These are phyloP conservation scores for Melanaphis sacchari DNA, from an alignment of 1,140 invertebrate species.

Conservation along the genomic window DNA sequence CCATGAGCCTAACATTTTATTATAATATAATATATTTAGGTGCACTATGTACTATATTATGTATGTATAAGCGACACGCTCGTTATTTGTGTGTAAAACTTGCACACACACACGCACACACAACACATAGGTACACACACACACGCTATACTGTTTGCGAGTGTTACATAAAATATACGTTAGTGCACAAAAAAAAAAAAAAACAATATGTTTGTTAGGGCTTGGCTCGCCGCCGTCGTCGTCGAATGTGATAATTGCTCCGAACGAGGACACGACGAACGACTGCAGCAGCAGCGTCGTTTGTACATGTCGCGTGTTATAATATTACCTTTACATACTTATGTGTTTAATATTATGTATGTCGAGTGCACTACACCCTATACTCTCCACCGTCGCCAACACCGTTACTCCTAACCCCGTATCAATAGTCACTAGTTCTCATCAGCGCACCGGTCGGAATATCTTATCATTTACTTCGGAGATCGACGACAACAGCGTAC, in stretches of 20 bases:
- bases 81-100: conserved; percentile 5
- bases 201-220: conserved; percentile 48
- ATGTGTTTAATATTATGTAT: conserved; percentile 3
- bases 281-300: background rate
- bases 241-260: conserved; percentile 43
- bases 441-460: background rate
- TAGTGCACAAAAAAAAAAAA: conserved; percentile 8
- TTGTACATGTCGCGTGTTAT: background rate
- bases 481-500: background rate
- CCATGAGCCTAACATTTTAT: background rate
- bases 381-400: background rate
- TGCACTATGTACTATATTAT: background rate
- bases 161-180: background rate
- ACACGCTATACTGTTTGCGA: background rate
- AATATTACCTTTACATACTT: background rate
- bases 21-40: background rate
- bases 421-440: background rate
- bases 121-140: too few species aligned
- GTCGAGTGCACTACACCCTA: background rate
- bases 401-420: background rate
- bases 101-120: background rate
- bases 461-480: background rate
- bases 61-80: background rate
- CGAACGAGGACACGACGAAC: conserved; percentile 46
- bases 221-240: conserved; percentile 37